phyloP scores from a whole-genome alignment of 2,113 vertebrate genomes.

The Ploceus nigricollis region DNA sequence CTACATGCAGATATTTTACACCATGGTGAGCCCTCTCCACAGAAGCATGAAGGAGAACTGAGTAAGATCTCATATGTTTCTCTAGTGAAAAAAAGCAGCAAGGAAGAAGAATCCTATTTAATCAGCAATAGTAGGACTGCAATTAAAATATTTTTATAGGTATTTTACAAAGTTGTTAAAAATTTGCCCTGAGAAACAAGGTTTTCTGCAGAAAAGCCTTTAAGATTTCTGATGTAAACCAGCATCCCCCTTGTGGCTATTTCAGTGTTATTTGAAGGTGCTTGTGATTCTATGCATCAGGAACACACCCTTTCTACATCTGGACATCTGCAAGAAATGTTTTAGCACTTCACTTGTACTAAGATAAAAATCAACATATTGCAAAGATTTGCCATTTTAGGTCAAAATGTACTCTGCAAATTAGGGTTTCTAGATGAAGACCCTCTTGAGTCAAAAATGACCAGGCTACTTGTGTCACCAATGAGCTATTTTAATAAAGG shows the following conservation, averaged over 20 bases:
- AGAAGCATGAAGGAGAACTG: background rate
- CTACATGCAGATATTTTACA: background rate
- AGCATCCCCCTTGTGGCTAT: background rate
- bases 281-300: background rate
- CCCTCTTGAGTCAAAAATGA: background rate
- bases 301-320: background rate
- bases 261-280: background rate
- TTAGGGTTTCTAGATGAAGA: background rate
- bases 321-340: background rate
- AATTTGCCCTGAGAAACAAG: constrained; percentile 22
- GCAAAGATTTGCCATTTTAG: background rate
- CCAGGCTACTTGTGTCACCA: background rate
- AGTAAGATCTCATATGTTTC: background rate
- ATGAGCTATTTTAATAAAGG: background rate
- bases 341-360: background rate
- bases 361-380: background rate
- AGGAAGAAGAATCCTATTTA: background rate
- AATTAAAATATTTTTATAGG: constrained; percentile 9
- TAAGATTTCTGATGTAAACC: background rate
- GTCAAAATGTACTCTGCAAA: background rate
- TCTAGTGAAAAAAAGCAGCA: background rate
- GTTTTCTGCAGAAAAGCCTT: background rate
- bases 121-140: background rate
- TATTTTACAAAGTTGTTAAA: background rate
- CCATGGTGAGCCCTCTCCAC: background rate